phyloP scores from a whole-genome alignment of 1,140 invertebrate genomes.

The Forficula auricularia region DNA sequence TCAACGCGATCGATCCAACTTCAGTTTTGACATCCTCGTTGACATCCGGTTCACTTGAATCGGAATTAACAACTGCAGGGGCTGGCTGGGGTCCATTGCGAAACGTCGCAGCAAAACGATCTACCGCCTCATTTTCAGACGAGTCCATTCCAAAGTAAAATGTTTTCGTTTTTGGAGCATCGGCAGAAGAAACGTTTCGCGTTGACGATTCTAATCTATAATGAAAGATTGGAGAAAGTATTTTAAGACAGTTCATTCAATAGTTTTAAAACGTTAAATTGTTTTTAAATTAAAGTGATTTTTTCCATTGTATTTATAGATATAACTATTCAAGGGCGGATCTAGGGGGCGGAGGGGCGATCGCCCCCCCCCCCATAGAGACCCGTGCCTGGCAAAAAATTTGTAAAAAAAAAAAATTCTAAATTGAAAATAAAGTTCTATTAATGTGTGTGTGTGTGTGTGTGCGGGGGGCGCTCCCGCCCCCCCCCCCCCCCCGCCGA shows the following conservation, averaged over 20 bases:
- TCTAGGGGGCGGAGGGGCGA: no score
- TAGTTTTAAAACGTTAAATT: neutral
- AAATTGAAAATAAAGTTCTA: no score
- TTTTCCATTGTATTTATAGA: no score
- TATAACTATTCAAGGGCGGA: no score
- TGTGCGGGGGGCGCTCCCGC: no score
- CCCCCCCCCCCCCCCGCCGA: no score
- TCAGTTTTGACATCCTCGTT: conserved; percentile 19
- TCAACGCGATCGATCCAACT: conserved; percentile 42
- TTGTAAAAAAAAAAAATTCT: no score
- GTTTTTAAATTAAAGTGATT: no score
- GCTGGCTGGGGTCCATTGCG: conserved; percentile 7
- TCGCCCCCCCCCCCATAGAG: no score
- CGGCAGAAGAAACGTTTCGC: conserved; percentile 27
- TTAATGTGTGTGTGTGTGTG: no score
- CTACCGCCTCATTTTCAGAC: conserved; percentile 23
- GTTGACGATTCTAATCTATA: conserved; percentile 12
- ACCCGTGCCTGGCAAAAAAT: no score
- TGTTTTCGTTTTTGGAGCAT: conserved; percentile 36
- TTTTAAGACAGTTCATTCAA: neutral
- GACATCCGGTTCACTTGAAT: conserved; percentile 29
- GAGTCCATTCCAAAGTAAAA: conserved; percentile 61
- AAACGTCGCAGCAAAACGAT: conserved; percentile 22
- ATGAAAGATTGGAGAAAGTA: conserved; percentile 11
- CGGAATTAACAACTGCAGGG: neutral